Conservation (phyloP, 64 coral and sea anemone genomes). For the Montipora efflorescens region DNA sequence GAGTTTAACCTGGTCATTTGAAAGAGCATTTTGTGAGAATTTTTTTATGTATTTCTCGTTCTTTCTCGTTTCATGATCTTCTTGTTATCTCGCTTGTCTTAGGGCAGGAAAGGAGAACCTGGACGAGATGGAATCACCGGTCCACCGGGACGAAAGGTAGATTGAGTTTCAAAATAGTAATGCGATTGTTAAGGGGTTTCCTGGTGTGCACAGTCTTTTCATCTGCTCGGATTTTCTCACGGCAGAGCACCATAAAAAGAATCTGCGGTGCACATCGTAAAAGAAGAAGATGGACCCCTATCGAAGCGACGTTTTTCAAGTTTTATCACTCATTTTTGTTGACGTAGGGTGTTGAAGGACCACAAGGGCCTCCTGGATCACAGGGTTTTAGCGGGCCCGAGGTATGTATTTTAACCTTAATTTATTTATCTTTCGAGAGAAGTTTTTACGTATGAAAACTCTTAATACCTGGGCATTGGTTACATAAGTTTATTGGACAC, state of each 20-base stretch:
- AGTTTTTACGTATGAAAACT: background rate
- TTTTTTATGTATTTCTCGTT: background rate
- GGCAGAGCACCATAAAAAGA: too few relatives aligned
- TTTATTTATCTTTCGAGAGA: too few relatives aligned
- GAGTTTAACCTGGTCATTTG: too few relatives aligned
- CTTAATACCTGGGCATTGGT: too few relatives aligned
- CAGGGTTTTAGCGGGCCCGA: slow-evolving; percentile 18
- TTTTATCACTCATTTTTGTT: background rate
- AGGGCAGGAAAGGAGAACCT: slow-evolving; percentile 9
- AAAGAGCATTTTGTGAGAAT: too few relatives aligned
- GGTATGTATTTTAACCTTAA: background rate
- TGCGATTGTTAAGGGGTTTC: too few relatives aligned
- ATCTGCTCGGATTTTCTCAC: too few relatives aligned
- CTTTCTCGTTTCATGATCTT: background rate
- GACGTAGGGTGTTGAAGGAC: slow-evolving; percentile 11
- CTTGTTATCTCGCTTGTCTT: background rate
- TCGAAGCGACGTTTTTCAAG: background rate
- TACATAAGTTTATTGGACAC: too few relatives aligned
- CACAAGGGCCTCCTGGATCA: slow-evolving; percentile 15
- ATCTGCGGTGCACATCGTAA: too few relatives aligned
- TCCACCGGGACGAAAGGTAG: slow-evolving; percentile 12
- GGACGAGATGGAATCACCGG: slow-evolving; percentile 2
- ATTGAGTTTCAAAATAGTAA: background rate
- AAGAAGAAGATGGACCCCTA: too few relatives aligned
- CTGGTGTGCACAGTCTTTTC: too few relatives aligned